A percentile compares a stretch with the other conserved stretches of the same genome.
phyloP scores from a whole-genome alignment of 1,140 invertebrate species.

The Lamellibrachia luymesi region DNA sequence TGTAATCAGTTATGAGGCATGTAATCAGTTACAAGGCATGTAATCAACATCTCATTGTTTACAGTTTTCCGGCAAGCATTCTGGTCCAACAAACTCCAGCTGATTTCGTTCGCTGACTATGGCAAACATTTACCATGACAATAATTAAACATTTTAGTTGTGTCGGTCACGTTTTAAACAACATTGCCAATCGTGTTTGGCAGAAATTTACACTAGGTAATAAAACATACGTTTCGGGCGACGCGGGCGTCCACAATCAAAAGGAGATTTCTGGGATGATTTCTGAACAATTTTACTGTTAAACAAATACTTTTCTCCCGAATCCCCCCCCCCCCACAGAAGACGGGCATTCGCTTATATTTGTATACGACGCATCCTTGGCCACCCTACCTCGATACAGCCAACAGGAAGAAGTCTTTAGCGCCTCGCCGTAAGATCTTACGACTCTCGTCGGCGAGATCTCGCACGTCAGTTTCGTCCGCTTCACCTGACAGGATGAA shows the following conservation, averaged over 20 bases:
- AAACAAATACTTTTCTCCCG: too few species aligned
- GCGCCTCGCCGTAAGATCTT: constrained; percentile 57
- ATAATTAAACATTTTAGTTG: not conserved
- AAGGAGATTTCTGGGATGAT: too few species aligned
- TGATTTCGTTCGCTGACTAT: not conserved
- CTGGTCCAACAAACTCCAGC: not conserved
- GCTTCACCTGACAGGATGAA: constrained; percentile 61
- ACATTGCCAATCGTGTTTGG: not conserved
- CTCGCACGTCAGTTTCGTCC: constrained; percentile 59
- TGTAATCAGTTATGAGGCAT: not conserved
- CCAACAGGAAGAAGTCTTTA: constrained; percentile 61
- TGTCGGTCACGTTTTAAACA: not conserved
- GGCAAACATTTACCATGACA: not conserved
- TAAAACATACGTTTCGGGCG: too few species aligned
- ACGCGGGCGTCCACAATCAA: too few species aligned
- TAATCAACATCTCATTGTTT: not conserved
- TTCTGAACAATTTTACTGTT: too few species aligned
- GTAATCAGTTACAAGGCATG: not conserved
- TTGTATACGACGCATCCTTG: not conserved
- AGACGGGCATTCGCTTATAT: not conserved
- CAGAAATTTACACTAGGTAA: not conserved
- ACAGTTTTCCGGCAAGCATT: not conserved
- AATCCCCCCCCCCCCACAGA: too few species aligned
- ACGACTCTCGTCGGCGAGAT: constrained; percentile 54
- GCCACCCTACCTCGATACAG: constrained; percentile 51